A percentile compares a stretch with the other conserved stretches of the same genome.
phyloP scores from a whole-genome alignment of 1,140 invertebrate species.

The Euwallacea similis region DNA sequence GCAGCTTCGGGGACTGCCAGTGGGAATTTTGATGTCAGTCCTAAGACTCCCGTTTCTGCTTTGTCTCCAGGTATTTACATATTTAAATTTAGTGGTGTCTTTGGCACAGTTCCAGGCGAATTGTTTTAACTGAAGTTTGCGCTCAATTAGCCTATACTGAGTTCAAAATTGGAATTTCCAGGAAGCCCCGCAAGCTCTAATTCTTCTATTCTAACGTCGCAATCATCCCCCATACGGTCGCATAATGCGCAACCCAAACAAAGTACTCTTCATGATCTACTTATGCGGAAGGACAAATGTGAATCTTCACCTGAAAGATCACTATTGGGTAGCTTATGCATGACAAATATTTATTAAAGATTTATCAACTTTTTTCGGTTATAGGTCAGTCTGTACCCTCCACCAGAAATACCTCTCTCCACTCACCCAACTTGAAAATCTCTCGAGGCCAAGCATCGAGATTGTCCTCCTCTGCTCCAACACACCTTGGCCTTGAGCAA shows the following conservation, averaged over 20 bases:
- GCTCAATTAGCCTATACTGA: neutral
- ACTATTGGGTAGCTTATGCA: slow-evolving; percentile 53
- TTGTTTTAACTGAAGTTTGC: slow-evolving; percentile 42
- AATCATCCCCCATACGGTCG: slow-evolving; percentile 43
- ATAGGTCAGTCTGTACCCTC: slow-evolving; percentile 35
- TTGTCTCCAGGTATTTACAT: slow-evolving; percentile 56
- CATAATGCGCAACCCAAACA: slow-evolving; percentile 56
- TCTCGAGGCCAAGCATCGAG: slow-evolving; percentile 60
- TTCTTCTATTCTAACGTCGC: slow-evolving; percentile 34
- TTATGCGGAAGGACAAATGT: slow-evolving; percentile 62
- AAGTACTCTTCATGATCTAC: slow-evolving; percentile 64
- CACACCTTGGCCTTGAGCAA: slow-evolving; percentile 75
- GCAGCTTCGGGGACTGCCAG: slow-evolving; percentile 47
- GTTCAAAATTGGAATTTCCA: slow-evolving; percentile 22
- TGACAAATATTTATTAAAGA: neutral
- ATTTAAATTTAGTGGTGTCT: no score
- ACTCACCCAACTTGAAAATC: slow-evolving; percentile 37
- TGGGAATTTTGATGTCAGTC: slow-evolving; percentile 55
- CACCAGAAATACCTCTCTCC: slow-evolving; percentile 22
- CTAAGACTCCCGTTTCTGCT: slow-evolving; percentile 55
- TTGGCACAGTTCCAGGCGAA: neutral
- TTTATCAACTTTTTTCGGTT: neutral
- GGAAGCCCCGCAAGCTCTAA: slow-evolving; percentile 51
- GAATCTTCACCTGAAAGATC: slow-evolving; percentile 60
- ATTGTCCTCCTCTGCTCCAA: slow-evolving; percentile 82